Evolutionary conservation across 2,888 invertebrate species (phyloP).

Genomic region (Taphrorychus bicolor): DNA sequence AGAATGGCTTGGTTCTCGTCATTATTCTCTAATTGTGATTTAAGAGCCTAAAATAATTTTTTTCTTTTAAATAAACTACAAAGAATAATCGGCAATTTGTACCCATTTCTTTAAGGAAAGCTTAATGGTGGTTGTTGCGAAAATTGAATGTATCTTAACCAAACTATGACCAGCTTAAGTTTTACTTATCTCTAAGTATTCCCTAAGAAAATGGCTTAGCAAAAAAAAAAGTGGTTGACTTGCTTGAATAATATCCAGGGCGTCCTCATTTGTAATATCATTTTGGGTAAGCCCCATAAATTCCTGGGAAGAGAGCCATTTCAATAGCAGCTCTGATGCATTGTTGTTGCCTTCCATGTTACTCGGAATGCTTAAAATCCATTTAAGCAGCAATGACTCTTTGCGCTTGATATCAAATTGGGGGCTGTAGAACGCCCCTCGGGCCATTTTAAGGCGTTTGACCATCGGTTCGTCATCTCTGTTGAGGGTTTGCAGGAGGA

Average conservation of each 20-base stretch:
- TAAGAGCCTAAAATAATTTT: neutral
- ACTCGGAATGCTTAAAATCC: constrained; percentile 40
- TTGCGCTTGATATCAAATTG: constrained; percentile 47
- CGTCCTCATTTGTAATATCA: constrained; percentile 48
- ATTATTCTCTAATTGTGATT: neutral
- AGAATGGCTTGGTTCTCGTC: constrained; percentile 1
- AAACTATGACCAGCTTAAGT: no score
- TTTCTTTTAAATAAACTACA: constrained; percentile 25
- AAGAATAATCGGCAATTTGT: constrained; percentile 7
- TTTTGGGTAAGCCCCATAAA: constrained; percentile 48
- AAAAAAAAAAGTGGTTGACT: no score
- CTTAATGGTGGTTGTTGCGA: no score
- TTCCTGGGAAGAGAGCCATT: constrained; percentile 49
- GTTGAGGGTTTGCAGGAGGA: constrained; percentile 48
- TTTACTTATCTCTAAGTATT: no score
- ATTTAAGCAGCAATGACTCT: constrained; percentile 49
- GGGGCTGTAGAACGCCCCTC: constrained; percentile 50
- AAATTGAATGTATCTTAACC: no score
- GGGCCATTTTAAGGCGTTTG: constrained; percentile 52
- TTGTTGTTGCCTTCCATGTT: neutral
- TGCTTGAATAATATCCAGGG: constrained; percentile 31
- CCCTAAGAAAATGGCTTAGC: no score
- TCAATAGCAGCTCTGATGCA: neutral
- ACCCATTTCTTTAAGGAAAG: no score
- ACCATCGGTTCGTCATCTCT: constrained; percentile 48